A percentile compares a stretch with the other conserved stretches of the same genome.
Evolutionary conservation across 2,888 invertebrate species (phyloP).

Genomic region (Dolichopus griseipennis): DNA sequence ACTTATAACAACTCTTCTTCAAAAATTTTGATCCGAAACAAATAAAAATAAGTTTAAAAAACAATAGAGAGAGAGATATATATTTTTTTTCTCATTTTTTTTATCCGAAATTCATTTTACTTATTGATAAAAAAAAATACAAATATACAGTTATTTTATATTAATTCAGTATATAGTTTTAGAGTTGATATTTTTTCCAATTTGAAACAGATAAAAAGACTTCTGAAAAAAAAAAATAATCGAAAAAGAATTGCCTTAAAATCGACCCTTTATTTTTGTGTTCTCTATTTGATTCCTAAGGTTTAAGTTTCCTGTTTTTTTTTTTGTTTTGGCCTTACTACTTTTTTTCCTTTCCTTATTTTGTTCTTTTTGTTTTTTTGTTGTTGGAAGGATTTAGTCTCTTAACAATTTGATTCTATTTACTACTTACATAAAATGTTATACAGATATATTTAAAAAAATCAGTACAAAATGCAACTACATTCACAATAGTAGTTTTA

Average conservation of each 20-base stretch:
- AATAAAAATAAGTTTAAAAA: background rate
- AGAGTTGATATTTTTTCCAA: background rate
- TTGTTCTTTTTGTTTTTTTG: background rate
- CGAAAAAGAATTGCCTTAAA: background rate
- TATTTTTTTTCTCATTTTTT: background rate
- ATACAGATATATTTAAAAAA: too few relatives aligned
- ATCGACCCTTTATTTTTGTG: background rate
- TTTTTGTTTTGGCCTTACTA: background rate
- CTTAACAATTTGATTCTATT: too few relatives aligned
- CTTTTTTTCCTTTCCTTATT: background rate
- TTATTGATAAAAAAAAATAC: background rate
- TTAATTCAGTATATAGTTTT: background rate
- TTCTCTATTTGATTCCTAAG: background rate
- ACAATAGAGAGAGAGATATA: background rate
- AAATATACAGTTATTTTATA: background rate
- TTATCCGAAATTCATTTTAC: background rate
- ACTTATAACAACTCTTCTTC: too few relatives aligned
- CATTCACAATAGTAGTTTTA: too few relatives aligned
- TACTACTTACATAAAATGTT: too few relatives aligned
- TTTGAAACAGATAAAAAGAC: background rate
- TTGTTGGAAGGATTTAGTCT: background rate
- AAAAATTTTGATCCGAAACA: too few relatives aligned
- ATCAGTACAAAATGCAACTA: too few relatives aligned
- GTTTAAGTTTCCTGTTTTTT: background rate
- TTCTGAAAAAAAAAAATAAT: background rate